Evolutionary conservation across 2,888 invertebrate species (phyloP).

Genomic region (Latrodectus hesperus): DNA sequence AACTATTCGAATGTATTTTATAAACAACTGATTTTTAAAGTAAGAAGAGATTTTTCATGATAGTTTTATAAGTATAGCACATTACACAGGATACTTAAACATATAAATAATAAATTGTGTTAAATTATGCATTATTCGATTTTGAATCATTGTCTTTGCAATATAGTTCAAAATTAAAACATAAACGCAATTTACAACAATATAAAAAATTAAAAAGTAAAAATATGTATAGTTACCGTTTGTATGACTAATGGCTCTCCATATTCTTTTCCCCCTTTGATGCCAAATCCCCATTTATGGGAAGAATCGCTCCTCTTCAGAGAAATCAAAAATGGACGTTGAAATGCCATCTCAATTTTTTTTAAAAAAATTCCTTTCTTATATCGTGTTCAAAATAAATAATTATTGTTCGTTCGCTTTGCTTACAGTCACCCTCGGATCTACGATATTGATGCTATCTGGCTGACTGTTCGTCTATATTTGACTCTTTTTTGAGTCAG

Average conservation of each 20-base stretch:
- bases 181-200: too few relatives aligned
- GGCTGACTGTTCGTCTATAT: constrained; percentile 64
- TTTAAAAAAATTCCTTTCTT: not conserved
- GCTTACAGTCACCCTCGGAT: constrained; percentile 34
- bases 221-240: constrained; percentile 83
- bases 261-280: constrained; percentile 94
- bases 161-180: too few relatives aligned
- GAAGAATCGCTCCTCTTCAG: constrained; percentile 57
- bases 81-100: too few relatives aligned
- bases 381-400: not conserved
- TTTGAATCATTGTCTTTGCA: too few relatives aligned
- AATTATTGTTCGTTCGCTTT: constrained; percentile 46
- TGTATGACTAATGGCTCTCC: constrained; percentile 91
- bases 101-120: too few relatives aligned
- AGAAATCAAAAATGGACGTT: constrained; percentile 70
- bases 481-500: constrained; percentile 59
- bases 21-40: too few relatives aligned
- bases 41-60: too few relatives aligned
- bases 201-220: not conserved
- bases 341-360: constrained; percentile 61
- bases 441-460: constrained; percentile 39
- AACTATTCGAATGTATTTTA: too few relatives aligned
- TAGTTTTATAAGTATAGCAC: too few relatives aligned
- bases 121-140: too few relatives aligned
- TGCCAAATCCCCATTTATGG: constrained; percentile 89